phyloP scores from a whole-genome alignment of 1,140 invertebrate genomes.

The Pseudomyrmex sp. region DNA sequence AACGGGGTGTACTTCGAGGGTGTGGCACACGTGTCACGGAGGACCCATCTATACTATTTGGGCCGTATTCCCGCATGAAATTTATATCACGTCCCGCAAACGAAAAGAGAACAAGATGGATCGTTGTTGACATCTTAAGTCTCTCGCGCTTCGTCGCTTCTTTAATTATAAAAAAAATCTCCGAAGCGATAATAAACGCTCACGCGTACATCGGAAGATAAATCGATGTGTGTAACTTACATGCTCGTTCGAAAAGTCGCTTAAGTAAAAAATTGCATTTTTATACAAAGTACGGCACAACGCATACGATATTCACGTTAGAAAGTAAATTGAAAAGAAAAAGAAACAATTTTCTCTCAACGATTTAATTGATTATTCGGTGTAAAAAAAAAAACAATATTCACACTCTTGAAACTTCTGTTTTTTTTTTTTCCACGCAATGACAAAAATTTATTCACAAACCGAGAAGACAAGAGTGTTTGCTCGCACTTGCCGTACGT shows the following conservation, averaged over 20 bases:
- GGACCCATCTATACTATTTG: not conserved
- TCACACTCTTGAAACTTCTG: too few species aligned
- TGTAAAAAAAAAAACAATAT: too few species aligned
- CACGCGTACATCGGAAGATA: conserved; percentile 4
- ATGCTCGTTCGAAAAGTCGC: not conserved
- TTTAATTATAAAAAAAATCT: conserved; percentile 48
- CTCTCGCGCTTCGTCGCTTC: conserved; percentile 32
- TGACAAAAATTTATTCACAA: too few species aligned
- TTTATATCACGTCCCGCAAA: conserved; percentile 31
- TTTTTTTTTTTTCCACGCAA: not conserved
- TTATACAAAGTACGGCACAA: not conserved
- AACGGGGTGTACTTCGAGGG: conserved; percentile 23
- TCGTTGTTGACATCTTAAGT: conserved; percentile 52
- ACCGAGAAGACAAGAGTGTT: too few species aligned
- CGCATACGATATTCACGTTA: not conserved
- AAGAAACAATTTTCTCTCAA: not conserved
- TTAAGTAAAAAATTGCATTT: not conserved
- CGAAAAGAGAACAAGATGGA: conserved; percentile 22
- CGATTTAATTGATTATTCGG: not conserved
- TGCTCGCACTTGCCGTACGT: too few species aligned
- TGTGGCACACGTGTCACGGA: conserved; percentile 48
- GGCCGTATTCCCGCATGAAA: conserved; percentile 18
- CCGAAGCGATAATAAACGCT: not conserved
- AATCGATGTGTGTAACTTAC: conserved; percentile 12
- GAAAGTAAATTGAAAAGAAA: not conserved